Base-by-base conservation (phyloP, 2,888 invertebrate species). In the Perithous albicinctus region DNA sequence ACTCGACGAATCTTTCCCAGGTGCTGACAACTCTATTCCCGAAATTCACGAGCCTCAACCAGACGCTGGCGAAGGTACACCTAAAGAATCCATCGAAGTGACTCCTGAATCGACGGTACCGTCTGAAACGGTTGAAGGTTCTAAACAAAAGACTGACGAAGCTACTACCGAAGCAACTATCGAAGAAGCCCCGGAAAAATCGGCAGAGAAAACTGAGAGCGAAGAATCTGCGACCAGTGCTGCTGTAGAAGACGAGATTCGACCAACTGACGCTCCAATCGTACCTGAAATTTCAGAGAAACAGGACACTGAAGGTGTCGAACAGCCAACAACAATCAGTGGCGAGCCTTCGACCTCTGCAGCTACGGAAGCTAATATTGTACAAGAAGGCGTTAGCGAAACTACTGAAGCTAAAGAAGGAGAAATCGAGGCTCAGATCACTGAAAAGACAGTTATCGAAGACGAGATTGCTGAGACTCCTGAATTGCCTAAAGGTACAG, bases 11-110 rank as follows among this genome's bases (percentile, higher is more conserved):
- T 70, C 56, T 20, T 92, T 90, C 88, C 91, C 91, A 18, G 92
- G 92, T 2, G 88, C 89, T 8, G 90, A 92, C 67, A 92, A 92
- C 56, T 84, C 77, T 0, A 92, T 92, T 69, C 91, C 92, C 6
- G 86, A 88, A 69, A 85, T 85, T 41, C 86, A 84, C 78, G 38
- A 72, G 72, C 10, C 43, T 1, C 75, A 26, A 38, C 43, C 78
- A 10, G 29, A 18, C 12, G 18, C 38, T 7, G 74, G 26, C 18
- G 51, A 74, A 26, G 61, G 43, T 12, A 10, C 67, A 0, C 12
- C 43, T 20, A 80, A 82, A 59, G 74, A 80, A 43, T 43, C 64
- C n/a, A 64, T 75, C 63, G 83, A 84, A 86, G 48, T 59, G 8
- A 20, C 75, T 6, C 26, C 83, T 29, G 67, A 73, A n/a, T 15